Evolutionary conservation across 2,797 vertebrate genomes (phyloP), one percentile per base, ranked within the genome.

Genomic region (Tauraco hartlaubi): DNA sequence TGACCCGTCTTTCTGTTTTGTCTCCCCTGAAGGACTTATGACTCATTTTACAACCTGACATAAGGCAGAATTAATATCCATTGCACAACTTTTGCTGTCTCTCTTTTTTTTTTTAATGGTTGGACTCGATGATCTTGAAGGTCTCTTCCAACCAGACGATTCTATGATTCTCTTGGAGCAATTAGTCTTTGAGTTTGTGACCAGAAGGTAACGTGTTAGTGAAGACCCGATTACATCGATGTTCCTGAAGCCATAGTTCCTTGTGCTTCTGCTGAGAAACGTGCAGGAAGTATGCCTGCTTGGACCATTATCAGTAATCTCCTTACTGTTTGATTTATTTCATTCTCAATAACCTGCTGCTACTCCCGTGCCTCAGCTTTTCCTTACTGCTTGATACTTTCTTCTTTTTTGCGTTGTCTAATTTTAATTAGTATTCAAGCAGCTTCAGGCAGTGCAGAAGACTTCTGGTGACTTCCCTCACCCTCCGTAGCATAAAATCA

Each of bases 401-500:
- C 35, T 58, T 61, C 55, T 80, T 80, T 51, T 79, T 64, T 61
- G 12, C 49, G 8, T 43, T 79, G 52, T 69, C 44, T 90, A 8
- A 35, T 86, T 90, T 88, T 82, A 86, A 77, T 91, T 74, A 77
- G 72, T 29, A 71, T 93, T 89, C 67, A 39, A 52, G 43, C 59
- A 88, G 80, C 77, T 95, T 92, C 43, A 82, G 74, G 48, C 77
- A 59, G 37, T 18, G 59, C 67, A 86, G 55, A 78, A 93, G 85
- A 63, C 52, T 94, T 92, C 51, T 87, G 83, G 56, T 92, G 73
- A 26, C 72, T 87, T 39, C 51, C 51, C 85, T 73, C 49, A 61
- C 39, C 8, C 62, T 55, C 37, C 12, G 1, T 73, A 55, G 62
- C 52, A 73, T 59, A 48, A 81, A 86, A 84, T 61, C 48, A 92